These are phyloP conservation scores for Sminthopsis crassicaudata DNA, from an alignment of 2,113 vertebrate species.

Conservation along the genomic window DNA sequence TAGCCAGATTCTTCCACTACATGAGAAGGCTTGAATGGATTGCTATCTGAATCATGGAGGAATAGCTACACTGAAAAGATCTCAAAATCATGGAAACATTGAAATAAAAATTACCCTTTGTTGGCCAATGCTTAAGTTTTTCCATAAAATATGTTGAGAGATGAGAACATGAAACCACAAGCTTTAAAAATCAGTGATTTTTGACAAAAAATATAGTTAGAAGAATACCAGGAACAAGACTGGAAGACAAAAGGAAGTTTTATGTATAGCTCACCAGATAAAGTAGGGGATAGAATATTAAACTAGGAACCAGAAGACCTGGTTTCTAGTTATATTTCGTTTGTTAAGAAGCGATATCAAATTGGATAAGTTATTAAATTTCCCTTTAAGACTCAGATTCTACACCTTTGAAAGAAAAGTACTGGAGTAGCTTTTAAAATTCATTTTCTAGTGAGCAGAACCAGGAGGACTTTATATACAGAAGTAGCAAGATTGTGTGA, in stretches of 20 bases:
- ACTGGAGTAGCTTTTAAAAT: not conserved
- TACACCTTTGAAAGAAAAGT: not conserved
- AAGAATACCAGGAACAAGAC: conserved; percentile 1
- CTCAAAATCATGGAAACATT: not conserved
- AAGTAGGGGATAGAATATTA: not conserved
- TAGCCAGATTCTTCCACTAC: not conserved
- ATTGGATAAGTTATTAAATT: not conserved
- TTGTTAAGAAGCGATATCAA: not conserved
- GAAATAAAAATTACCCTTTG: conserved; percentile 34
- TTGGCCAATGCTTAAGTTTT: conserved; percentile 41
- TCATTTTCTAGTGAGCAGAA: no score
- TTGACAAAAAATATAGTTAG: conserved; percentile 60
- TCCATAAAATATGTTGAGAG: conserved; percentile 45
- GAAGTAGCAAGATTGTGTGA: no score
- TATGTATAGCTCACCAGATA: conserved; percentile 34
- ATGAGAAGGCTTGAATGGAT: not conserved
- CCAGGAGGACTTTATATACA: no score
- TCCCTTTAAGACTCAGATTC: not conserved
- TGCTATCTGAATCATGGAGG: not conserved
- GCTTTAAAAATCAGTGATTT: conserved; percentile 66
- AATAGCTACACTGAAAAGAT: not conserved
- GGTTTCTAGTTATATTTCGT: not conserved
- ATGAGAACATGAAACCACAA: conserved; percentile 68
- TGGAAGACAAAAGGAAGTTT: conserved; percentile 32
- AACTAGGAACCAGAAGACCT: not conserved